Base-by-base conservation (phyloP, 2,797 vertebrate species). In the Apogon talboti region DNA sequence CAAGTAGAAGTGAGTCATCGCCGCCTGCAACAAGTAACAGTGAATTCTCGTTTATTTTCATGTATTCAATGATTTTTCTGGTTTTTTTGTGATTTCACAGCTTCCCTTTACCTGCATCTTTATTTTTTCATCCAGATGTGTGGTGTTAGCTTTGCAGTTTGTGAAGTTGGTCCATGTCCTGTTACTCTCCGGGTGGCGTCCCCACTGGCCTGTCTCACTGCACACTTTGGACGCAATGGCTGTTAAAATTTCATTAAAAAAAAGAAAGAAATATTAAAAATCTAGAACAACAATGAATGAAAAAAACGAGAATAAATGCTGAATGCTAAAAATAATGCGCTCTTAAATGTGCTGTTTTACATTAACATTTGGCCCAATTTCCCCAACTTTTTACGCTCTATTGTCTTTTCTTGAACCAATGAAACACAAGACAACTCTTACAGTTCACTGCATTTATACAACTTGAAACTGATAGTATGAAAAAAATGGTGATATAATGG, bases 141-240 rank as follows among this genome's bases (percentile, higher is more conserved):
- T 85, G 0, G 83, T 90, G 60, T 92, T 88, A 58, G 84, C 66
- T 2, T 47, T 91, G 76, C 98, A 99, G 54, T 87, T 93, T 0
- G 95, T 98, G 61, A 94, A 99, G 89, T 99, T 95, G 0, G 97
- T 98, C 98, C 98, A 99, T 0, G 94, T 99, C 81, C 96, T 92
- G 80, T 98, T 98, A 91, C 97, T 98, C 28, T 83, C 71, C 0
- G 96, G 97, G 74, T 99, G 96, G 53, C 91, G 90, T 52, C 96
- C 95, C 98, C 98, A 99, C 30, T 95, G 90, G 19, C 97, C 98
- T 0, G 86, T 88, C 38, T 91, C 83, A 9, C 95, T 92, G 75
- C 98, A 99, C 66, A 95, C 95, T 88, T 99, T 99, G 0, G 93
- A 95, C 1, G 95, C 97, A 87, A 96, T 88, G 66, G 95, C 98